phyloP scores from a whole-genome alignment of 2,797 vertebrate genomes.

The Phalanger gymnotis region DNA sequence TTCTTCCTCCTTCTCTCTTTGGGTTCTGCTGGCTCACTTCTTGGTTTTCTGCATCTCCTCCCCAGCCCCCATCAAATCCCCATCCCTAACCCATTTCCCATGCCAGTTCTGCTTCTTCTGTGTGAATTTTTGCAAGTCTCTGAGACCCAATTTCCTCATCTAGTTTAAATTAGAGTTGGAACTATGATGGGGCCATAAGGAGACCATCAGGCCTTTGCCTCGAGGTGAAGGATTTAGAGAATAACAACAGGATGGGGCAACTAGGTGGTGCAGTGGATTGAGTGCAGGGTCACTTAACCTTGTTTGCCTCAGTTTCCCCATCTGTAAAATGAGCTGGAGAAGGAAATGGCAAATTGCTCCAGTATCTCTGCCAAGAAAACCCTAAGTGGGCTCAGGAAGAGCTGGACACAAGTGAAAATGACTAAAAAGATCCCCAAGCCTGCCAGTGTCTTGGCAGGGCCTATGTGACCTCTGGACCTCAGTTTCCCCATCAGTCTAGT shows the following conservation, averaged over 20 bases:
- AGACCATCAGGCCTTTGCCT: background rate
- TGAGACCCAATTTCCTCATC: background rate
- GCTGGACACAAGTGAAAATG: too few species aligned
- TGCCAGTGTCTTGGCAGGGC: too few species aligned
- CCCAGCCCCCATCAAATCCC: background rate
- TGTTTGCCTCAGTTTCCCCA: background rate
- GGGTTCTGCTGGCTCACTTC: background rate
- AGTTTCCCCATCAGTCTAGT: too few species aligned
- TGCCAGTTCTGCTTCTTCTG: background rate
- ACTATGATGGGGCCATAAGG: background rate
- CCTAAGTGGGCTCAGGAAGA: too few species aligned
- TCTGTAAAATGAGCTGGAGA: background rate
- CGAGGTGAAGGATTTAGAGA: background rate
- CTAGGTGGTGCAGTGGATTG: background rate
- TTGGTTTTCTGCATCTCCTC: background rate
- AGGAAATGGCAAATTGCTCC: background rate
- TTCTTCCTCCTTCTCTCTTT: constrained; percentile 42
- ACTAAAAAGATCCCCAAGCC: too few species aligned
- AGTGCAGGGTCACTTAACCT: background rate
- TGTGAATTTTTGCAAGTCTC: background rate
- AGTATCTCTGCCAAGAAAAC: too few species aligned
- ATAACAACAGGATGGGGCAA: background rate
- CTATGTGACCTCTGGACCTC: too few species aligned
- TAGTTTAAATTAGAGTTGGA: background rate
- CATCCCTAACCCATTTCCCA: fast-evolving